Percentiles rank a stretch among this genome's conserved stretches.
Evolutionary conservation across 2,797 vertebrate genomes (phyloP).

Genomic region (Smutsia temminckii): DNA sequence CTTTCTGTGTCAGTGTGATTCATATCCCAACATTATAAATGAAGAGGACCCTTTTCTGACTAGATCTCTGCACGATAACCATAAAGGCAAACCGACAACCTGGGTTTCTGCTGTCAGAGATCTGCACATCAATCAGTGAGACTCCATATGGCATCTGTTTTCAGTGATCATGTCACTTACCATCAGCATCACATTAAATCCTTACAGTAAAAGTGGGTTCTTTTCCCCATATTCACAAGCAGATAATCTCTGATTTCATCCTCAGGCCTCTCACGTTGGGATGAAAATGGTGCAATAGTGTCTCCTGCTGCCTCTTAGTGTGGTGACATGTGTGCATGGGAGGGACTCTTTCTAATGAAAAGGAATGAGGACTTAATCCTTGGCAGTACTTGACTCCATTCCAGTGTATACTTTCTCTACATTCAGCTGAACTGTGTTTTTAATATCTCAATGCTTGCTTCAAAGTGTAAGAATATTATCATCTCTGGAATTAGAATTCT

Average conservation of each 20-base stretch:
- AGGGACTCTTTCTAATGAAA: conserved; percentile 32
- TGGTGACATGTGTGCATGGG: conserved; percentile 40
- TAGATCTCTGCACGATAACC: conserved; percentile 57
- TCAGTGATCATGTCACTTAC: conserved; percentile 65
- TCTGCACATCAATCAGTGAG: conserved; percentile 69
- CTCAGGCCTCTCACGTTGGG: neutral
- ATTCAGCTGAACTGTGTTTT: conserved; percentile 65
- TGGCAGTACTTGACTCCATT: conserved; percentile 18
- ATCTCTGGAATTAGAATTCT: conserved; percentile 67
- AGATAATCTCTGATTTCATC: neutral
- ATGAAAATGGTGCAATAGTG: conserved; percentile 51
- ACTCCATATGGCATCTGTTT: conserved; percentile 76
- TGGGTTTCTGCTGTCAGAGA: conserved; percentile 78
- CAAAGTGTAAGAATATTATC: conserved; percentile 70
- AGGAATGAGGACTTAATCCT: conserved; percentile 44
- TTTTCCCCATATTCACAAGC: conserved; percentile 48
- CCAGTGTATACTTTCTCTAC: conserved; percentile 39
- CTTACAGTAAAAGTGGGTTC: conserved; percentile 72
- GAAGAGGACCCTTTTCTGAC: conserved; percentile 5
- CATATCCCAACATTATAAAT: neutral
- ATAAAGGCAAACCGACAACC: conserved; percentile 60
- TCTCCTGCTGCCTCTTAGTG: conserved; percentile 45
- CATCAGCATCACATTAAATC: conserved; percentile 73
- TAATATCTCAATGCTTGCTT: conserved; percentile 59
- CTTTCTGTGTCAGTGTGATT: neutral